Evolutionary conservation across 2,888 invertebrate genomes (phyloP), one percentile per base, ranked within the genome.

Genomic region (Acleris literana): DNA sequence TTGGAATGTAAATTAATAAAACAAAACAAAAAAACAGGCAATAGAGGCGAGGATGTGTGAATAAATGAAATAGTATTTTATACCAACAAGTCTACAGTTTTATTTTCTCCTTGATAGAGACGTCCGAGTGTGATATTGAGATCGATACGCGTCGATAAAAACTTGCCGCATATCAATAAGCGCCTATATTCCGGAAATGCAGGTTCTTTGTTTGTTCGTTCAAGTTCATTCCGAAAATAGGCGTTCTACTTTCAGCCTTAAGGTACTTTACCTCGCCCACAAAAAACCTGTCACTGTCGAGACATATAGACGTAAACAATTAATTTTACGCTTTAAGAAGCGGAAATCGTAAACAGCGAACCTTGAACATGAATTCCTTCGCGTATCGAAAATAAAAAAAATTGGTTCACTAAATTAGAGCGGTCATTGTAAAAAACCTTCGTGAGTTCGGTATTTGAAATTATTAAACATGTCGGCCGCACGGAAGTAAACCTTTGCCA

Each of bases 11-110:
- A 57, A 64, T 68, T 68, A 66, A 61, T 48, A 61, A 65, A 54
- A 67, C 16, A 16, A 58, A 63, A 57, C n/a, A 62, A 60, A 56
- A 68, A 64, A 63, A 65, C 55, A 63, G 58, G 55, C 71, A 70
- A 70, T 68, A 70, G 70, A 59, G 64, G 69, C 68, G 69, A 69
- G 69, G 69, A 68, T 68, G 71, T 69, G 71, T 66, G 65, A 69
- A 70, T 70, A 70, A 71, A 71, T 48, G 62, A 65, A 63, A 68
- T 65, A 63, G 63, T 65, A 62, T 57, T 62, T 66, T 66, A 66
- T 57, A 57, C 43, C 48, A 22, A 55, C 55, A 60, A 1, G 52
- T 33, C 18, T 18, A 44, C 18, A 53, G 39, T 66, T 63, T 63
- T 59, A 59, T 46, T 63, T 51, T 56, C 53, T 20, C n/a, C 46